Conservation (phyloP, 2,113 vertebrate species). For the Edolisoma coerulescens region DNA sequence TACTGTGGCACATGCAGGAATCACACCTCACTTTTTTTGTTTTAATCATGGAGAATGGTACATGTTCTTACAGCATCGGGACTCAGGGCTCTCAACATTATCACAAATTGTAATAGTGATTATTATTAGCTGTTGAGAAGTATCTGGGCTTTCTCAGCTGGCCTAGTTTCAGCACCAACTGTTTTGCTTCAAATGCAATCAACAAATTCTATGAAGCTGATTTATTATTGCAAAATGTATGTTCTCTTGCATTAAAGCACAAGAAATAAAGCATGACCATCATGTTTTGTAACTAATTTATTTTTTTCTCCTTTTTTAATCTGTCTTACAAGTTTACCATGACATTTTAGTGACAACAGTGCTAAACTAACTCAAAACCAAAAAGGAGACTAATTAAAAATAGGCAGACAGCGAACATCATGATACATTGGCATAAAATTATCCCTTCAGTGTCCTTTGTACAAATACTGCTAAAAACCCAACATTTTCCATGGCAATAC, state of each 20-base stretch:
- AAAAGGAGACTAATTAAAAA: slow-evolving; percentile 63
- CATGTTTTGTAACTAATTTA: slow-evolving; percentile 64
- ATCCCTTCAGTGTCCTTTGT: slow-evolving; percentile 34
- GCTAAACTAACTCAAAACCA: slow-evolving; percentile 45
- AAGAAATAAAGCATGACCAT: slow-evolving; percentile 65
- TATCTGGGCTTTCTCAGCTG: slow-evolving; percentile 5
- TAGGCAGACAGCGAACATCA: slow-evolving; percentile 23
- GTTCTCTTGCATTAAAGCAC: slow-evolving; percentile 50
- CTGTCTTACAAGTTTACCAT: slow-evolving; percentile 64
- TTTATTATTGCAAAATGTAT: slow-evolving; percentile 48
- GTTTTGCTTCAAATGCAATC: slow-evolving; percentile 31
- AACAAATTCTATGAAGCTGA: slow-evolving; percentile 32
- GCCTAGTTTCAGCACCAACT: slow-evolving; percentile 27
- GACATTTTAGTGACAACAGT: slow-evolving; percentile 64
- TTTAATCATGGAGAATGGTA: neutral
- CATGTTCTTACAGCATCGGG: neutral
- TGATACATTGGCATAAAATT: slow-evolving; percentile 60
- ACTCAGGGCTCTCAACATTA: neutral
- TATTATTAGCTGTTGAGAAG: neutral
- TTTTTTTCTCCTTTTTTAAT: slow-evolving; percentile 54
- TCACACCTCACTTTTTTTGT: neutral
- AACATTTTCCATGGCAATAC: slow-evolving; percentile 46
- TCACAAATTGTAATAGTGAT: neutral
- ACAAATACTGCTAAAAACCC: slow-evolving; percentile 2
- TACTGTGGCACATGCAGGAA: neutral